Conservation (phyloP, 2,113 vertebrate species). For the Glaucidium brasilianum region DNA sequence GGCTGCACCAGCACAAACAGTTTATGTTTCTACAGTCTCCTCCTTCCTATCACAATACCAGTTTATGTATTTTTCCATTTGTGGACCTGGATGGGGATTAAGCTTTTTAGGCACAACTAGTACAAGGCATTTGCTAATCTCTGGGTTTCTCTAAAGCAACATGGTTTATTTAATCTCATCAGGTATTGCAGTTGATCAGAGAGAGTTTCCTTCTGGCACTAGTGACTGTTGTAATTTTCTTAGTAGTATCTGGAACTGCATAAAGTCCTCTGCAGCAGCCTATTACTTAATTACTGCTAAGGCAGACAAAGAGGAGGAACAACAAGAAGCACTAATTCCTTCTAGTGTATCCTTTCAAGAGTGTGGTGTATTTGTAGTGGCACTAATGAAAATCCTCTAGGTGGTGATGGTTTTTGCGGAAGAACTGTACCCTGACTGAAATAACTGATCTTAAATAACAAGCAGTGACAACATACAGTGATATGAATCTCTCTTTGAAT, state of each 20-base stretch:
- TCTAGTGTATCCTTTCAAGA: not conserved
- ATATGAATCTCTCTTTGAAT: not conserved
- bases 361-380: not conserved
- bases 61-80: constrained; percentile 96
- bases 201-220: not conserved
- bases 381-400: not conserved
- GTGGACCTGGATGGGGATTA: constrained; percentile 96
- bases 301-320: not conserved
- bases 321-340: not conserved
- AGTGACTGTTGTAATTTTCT: not conserved
- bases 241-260: not conserved
- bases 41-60: constrained; percentile 88
- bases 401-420: not conserved
- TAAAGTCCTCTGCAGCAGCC: not conserved
- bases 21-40: constrained; percentile 94
- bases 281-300: not conserved
- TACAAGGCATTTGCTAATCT: not conserved
- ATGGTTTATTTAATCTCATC: not conserved
- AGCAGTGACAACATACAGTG: not conserved
- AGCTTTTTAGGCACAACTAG: constrained; percentile 94
- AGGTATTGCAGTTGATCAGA: not conserved
- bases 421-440: not conserved
- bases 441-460: not conserved
- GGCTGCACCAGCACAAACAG: constrained; percentile 88
- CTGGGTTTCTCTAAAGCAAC: not conserved